Base-by-base conservation (phyloP, 2,113 vertebrate species). In the Stigmatopora nigra region DNA sequence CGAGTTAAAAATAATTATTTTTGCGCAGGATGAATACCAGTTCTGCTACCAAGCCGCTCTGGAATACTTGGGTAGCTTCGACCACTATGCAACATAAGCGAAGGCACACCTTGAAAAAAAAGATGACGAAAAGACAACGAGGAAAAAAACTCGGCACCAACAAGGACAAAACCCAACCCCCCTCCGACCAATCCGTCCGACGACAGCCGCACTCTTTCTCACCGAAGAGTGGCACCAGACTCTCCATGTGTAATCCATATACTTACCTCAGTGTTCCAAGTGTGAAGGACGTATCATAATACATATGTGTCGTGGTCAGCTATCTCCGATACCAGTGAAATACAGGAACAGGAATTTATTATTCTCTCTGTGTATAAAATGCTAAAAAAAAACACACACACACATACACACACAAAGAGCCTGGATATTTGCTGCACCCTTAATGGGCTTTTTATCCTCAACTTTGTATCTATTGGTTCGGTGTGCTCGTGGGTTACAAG, bases 31-130 rank as follows among this genome's bases (percentile, higher is more conserved):
- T 0, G 94, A 98, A 70, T 97, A 98, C 87, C 95, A 97, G 92
- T 96, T 98, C 89, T 96, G 95, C 75, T 98, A 97, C 83, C 95
- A 97, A 91, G 95, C 95, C 0, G 94, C 92, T 45, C 90, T 98
- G 67, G 95, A 98, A 71, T 98, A 98, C 81, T 91, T 98, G 79
- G 95, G 95, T 67, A 98, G 95, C 88, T 98, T 98, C 76, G 95
- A 98, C 90, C 95, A 98, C 93, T 98, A 98, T 95, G 95, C 95
- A 94, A 97, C 94, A 84, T 98, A 95, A 93, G 68, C 67, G 55
- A 71, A 64, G 67, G 80, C 66, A 65, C 70, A 84, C 89, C 68
- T 62, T 59, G 61, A 60, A 60, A 19, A 17, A 17, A 31, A 31
- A 31, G 44, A 44, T 38, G 41, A 45, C 10, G 36, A 22, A 56